These are phyloP conservation scores for Halcyon smyrnensis DNA, from an alignment of 2,797 vertebrate genomes.

Conservation along the genomic window DNA sequence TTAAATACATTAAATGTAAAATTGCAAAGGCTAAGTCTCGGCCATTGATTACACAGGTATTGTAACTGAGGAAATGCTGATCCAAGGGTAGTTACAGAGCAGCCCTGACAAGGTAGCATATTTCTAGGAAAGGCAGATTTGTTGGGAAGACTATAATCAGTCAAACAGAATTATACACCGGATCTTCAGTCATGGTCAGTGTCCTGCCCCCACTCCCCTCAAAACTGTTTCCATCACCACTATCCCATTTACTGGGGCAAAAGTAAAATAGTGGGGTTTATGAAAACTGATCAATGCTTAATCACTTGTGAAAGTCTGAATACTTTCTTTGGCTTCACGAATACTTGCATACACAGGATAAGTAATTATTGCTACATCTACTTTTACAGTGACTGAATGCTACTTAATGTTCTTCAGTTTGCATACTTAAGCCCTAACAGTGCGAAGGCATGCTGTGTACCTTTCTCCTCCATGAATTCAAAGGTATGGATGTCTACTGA, in stretches of 20 bases:
- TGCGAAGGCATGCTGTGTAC: not conserved
- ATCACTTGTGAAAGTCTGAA: not conserved
- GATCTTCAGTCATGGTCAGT: not conserved
- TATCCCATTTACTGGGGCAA: not conserved
- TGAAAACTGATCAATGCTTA: not conserved
- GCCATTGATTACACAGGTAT: not conserved
- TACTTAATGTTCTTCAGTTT: not conserved
- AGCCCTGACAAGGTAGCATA: not conserved
- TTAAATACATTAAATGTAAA: not conserved
- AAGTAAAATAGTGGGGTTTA: not conserved
- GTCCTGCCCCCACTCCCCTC: not conserved
- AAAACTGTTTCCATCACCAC: not conserved
- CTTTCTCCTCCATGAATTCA: not conserved
- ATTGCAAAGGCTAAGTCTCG: not conserved
- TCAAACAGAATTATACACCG: not conserved
- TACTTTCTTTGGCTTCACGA: not conserved
- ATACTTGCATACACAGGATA: not conserved
- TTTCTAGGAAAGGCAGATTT: constrained; percentile 31
- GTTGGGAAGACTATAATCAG: constrained; percentile 7
- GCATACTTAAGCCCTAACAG: not conserved
- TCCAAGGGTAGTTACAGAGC: not conserved
- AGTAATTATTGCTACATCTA: not conserved
- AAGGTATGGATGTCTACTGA: not conserved
- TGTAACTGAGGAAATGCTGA: not conserved
- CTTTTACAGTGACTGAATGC: not conserved